Evolutionary conservation across 2,797 vertebrate genomes (phyloP).

Genomic region (Poeciliopsis gracilis): DNA sequence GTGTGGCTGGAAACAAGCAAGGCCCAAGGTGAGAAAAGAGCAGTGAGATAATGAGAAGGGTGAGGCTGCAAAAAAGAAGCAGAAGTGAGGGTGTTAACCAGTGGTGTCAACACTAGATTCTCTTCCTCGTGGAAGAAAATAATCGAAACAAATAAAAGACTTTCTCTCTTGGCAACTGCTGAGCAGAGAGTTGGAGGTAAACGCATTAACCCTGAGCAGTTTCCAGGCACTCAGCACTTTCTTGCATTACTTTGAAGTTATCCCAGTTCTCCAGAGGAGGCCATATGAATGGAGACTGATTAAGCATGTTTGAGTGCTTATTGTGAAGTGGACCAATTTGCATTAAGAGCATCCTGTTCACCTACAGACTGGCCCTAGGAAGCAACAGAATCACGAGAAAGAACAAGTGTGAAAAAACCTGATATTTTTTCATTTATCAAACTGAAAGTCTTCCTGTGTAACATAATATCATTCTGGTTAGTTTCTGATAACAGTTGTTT

Average conservation of each 20-base stretch:
- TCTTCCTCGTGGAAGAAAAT: not conserved
- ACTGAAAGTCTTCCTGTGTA: not conserved
- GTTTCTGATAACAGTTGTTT: not conserved
- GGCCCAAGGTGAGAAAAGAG: constrained; percentile 28
- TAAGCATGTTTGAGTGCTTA: not conserved
- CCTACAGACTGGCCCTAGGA: not conserved
- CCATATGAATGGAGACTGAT: constrained; percentile 10
- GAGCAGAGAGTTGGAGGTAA: not conserved
- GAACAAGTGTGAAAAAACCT: too few relatives aligned
- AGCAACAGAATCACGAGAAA: not conserved
- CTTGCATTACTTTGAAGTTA: constrained; percentile 6
- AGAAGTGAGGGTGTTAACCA: not conserved
- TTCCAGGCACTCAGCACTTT: constrained; percentile 3
- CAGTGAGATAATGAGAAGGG: not conserved
- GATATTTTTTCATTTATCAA: not conserved
- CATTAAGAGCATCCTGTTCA: not conserved
- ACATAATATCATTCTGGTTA: not conserved
- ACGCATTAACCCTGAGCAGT: not conserved
- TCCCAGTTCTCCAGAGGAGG: not conserved
- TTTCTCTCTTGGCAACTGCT: not conserved
- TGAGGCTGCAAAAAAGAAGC: not conserved
- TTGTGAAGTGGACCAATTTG: not conserved
- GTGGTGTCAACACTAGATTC: not conserved
- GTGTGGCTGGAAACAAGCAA: not conserved
- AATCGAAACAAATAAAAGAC: not conserved